Base-by-base conservation (phyloP, 2,888 invertebrate species). In the Phanerotoma sp. region DNA sequence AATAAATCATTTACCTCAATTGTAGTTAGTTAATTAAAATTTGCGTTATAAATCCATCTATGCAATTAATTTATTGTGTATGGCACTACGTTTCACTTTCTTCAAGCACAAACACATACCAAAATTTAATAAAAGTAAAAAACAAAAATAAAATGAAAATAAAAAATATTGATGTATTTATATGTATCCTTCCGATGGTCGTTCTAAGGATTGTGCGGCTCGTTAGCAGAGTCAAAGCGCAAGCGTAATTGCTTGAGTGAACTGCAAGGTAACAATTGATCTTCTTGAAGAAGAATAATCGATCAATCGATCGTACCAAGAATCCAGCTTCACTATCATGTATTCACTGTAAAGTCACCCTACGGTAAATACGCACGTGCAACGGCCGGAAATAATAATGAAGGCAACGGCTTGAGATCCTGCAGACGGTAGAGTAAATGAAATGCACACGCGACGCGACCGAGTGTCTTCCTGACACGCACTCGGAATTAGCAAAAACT, bases 381-480 rank as follows among this genome's bases (percentile, higher is more conserved):
- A 48, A 51, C 57, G 55, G 60, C 57, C 57, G 60, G 60, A 60
- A 60, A 56, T 60, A n/a, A n/a, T n/a, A 60, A 60, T 54, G 53
- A 57, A 42, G 35, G 37, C 54, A 13, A 46, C 44, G 44, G 30
- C 40, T 48, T 35, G 52, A 32, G 53, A 44, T 30, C 10, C 20
- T 42, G 44, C 32, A 40, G 25, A 28, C 22, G 30, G 18, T 21
- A 18, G 15, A 21, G 15, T 30, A 33, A 42, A 28, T 21, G 35
- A 46, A 54, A 51, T 52, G 56, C 48, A 48, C 41, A 35, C 44
- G 49, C 53, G 41, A 42, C 50, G 20, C 38, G 20, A 7, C 37
- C 32, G 25, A 56, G 44, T 48, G 47, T 33, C 41, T 52, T 47
- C 51, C 48, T 46, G 51, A 28, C 53, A 51, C 50, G 42, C 44